These are phyloP conservation scores for Lepeophtheirus nordmannii DNA, from an alignment of 2,888 invertebrate species.

Conservation along the genomic window DNA sequence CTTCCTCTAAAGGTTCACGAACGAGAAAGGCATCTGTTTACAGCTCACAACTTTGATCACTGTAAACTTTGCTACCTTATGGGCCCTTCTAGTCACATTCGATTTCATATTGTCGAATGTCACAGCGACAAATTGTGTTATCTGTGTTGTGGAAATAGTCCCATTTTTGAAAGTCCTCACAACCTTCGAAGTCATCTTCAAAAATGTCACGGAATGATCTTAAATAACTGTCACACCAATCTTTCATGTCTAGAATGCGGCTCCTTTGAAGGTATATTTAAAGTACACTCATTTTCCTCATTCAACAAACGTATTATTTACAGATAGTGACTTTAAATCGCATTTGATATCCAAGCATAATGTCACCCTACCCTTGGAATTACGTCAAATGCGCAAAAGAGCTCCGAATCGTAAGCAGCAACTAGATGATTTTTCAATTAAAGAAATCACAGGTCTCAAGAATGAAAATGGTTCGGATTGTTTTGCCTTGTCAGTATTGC, in stretches of 20 bases:
- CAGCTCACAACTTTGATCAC: constrained; percentile 12
- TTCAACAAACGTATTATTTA: too few species aligned
- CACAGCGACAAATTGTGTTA: constrained; percentile 11
- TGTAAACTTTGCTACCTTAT: constrained; percentile 11
- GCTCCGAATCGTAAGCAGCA: background rate
- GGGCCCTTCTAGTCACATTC: background rate
- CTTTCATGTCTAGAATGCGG: background rate
- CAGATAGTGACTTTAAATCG: background rate
- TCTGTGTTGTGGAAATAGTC: constrained; percentile 5
- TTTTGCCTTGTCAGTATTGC: constrained; percentile 5
- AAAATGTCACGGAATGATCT: background rate
- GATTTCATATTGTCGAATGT: constrained; percentile 10
- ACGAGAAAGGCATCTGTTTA: constrained; percentile 4
- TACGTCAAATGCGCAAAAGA: background rate
- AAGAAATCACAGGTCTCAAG: background rate
- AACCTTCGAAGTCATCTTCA: constrained; percentile 1
- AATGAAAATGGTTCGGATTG: constrained; percentile 15
- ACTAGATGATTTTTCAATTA: background rate
- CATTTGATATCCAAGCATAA: background rate
- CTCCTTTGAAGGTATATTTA: background rate
- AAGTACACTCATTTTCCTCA: background rate
- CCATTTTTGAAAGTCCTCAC: background rate
- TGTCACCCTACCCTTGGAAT: background rate
- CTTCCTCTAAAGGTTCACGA: background rate
- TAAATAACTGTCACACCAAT: background rate